Conservation (phyloP, 2,113 vertebrate species). For the Acanthisitta chloris region DNA sequence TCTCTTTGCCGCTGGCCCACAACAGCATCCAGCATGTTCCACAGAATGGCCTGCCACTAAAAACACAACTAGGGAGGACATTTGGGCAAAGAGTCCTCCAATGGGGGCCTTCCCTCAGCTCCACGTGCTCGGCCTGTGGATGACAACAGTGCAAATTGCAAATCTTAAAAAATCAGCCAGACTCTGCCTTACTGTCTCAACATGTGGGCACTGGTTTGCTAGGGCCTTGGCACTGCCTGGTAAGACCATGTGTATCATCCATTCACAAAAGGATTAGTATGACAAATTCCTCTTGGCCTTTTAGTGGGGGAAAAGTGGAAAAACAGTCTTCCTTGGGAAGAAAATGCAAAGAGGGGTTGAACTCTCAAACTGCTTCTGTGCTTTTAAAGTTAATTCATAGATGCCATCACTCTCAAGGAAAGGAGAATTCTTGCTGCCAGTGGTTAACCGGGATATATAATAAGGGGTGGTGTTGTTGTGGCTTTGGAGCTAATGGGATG, state of each 20-base stretch:
- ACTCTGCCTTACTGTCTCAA: background rate
- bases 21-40: background rate
- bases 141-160: background rate
- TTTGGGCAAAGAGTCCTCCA: background rate
- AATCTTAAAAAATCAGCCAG: fast-evolving
- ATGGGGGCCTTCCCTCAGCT: background rate
- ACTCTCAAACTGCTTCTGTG: background rate
- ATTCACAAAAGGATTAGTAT: background rate
- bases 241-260: background rate
- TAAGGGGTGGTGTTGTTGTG: background rate
- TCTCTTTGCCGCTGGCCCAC: background rate
- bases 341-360: background rate
- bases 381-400: background rate
- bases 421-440: background rate
- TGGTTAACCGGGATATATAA: background rate
- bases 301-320: background rate
- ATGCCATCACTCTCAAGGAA: background rate
- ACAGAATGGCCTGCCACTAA: background rate
- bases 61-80: background rate
- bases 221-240: background rate
- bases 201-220: background rate
- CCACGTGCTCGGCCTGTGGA: background rate
- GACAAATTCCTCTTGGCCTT: background rate
- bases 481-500: background rate
- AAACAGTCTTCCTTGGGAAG: background rate